Percentiles rank a stretch among this genome's conserved stretches.
Conservation (phyloP, 2,888 invertebrate genomes). For the Platycnemis pennipes region DNA sequence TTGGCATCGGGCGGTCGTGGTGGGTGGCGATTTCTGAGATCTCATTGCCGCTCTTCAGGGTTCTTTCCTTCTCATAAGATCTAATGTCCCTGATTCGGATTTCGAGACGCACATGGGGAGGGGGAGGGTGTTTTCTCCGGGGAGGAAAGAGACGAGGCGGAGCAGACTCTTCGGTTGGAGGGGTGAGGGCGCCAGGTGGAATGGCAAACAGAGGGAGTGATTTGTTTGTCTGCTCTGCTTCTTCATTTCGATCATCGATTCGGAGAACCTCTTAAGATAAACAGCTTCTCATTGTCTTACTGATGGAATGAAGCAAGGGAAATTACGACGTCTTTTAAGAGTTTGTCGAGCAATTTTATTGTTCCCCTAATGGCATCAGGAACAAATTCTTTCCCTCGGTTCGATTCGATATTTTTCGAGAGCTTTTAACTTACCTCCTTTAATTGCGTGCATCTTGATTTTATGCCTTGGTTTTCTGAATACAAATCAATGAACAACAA, state of each 20-base stretch:
- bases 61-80: neutral
- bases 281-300: constrained; percentile 46
- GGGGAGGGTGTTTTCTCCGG: neutral
- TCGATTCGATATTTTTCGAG: neutral
- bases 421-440: neutral
- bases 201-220: neutral
- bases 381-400: neutral
- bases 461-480: neutral
- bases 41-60: constrained; percentile 37
- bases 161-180: neutral
- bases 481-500: neutral
- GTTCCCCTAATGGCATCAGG: constrained; percentile 7
- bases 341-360: constrained; percentile 45
- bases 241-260: constrained; percentile 56
- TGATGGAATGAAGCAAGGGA: constrained; percentile 22
- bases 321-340: constrained; percentile 51
- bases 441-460: neutral
- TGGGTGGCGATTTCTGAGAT: constrained; percentile 17
- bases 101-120: neutral
- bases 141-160: neutral
- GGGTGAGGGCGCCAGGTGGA: neutral
- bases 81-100: constrained; percentile 11
- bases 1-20: neutral
- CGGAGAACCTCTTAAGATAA: constrained; percentile 5
- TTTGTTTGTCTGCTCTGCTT: constrained; percentile 59